A percentile compares a stretch with the other conserved stretches of the same genome.
phyloP scores from a whole-genome alignment of 2,888 invertebrate genomes.

The Megaustenia siamemsis region DNA sequence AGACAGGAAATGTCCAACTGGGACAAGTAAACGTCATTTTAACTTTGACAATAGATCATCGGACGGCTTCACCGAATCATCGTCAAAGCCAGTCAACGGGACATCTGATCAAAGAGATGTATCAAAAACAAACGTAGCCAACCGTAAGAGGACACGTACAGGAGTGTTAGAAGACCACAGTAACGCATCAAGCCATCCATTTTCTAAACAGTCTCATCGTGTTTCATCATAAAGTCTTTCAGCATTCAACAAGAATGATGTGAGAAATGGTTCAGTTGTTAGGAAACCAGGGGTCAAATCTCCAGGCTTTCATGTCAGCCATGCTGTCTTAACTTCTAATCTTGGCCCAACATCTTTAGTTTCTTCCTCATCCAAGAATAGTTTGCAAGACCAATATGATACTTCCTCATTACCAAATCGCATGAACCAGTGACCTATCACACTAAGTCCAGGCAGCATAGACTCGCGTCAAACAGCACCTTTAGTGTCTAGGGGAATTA shows the following conservation, averaged over 20 bases:
- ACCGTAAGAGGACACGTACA: slow-evolving; percentile 61
- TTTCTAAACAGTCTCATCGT: slow-evolving; percentile 56
- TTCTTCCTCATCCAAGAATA: slow-evolving; percentile 46
- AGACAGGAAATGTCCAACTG: slow-evolving; percentile 27
- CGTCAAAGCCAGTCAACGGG: slow-evolving; percentile 57
- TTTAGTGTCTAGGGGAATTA: slow-evolving; percentile 39
- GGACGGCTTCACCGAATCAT: slow-evolving; percentile 62
- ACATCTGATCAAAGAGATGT: slow-evolving; percentile 63
- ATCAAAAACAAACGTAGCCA: slow-evolving; percentile 67
- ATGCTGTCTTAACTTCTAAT: slow-evolving; percentile 10
- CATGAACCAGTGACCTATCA: slow-evolving; percentile 16
- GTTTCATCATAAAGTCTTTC: slow-evolving; percentile 59
- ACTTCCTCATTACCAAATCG: slow-evolving; percentile 36
- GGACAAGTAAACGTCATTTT: slow-evolving; percentile 46
- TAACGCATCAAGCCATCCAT: slow-evolving; percentile 40
- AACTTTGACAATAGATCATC: slow-evolving; percentile 51
- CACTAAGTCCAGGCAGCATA: slow-evolving; percentile 43
- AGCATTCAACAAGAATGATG: slow-evolving; percentile 53
- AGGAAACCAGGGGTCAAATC: slow-evolving; percentile 42
- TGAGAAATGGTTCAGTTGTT: slow-evolving; percentile 56
- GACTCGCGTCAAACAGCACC: slow-evolving; percentile 49
- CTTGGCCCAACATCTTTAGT: slow-evolving; percentile 9
- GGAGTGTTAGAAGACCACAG: slow-evolving; percentile 30
- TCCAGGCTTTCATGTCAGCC: slow-evolving; percentile 16
- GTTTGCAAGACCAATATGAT: slow-evolving; percentile 50